Conservation (phyloP, 2,797 vertebrate species). For the Dicrostonyx torquatus region DNA sequence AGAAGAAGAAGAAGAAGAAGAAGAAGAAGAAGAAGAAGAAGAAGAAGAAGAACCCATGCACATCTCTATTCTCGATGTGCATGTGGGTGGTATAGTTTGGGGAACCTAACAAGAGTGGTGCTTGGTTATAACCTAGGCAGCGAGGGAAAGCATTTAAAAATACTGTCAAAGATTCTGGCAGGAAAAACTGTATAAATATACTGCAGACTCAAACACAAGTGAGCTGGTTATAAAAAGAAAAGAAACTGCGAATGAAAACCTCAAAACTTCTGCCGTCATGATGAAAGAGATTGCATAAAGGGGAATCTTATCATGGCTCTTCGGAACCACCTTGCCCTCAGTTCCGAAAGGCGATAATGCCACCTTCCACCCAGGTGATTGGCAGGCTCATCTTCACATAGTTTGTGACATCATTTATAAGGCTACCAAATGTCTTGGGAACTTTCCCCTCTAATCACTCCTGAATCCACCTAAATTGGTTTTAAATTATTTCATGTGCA, state of each 20-base stretch:
- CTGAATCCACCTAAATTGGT: constrained; percentile 78
- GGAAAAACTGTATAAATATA: constrained; percentile 74
- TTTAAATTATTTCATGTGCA: constrained; percentile 81
- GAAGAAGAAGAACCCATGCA: background rate
- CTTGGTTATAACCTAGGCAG: constrained; percentile 77
- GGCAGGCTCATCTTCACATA: constrained; percentile 67
- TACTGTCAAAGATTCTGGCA: constrained; percentile 76
- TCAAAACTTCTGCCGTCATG: constrained; percentile 64
- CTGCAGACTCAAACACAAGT: constrained; percentile 71
- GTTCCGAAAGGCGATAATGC: constrained; percentile 64
- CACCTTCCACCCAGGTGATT: constrained; percentile 66
- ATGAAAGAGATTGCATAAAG: constrained; percentile 71
- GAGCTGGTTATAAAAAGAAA: constrained; percentile 74
- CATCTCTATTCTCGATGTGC: constrained; percentile 71
- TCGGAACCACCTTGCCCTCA: constrained; percentile 49
- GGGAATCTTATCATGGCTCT: constrained; percentile 53
- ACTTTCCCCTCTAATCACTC: constrained; percentile 80
- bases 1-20: background rate
- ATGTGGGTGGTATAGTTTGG: constrained; percentile 73
- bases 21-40: no score
- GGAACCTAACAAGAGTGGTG: constrained; percentile 69
- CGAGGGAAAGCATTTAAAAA: constrained; percentile 77
- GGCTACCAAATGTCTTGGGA: constrained; percentile 81
- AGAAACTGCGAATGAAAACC: constrained; percentile 76
- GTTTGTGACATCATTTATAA: constrained; percentile 81